Evolutionary conservation across 2,797 vertebrate species (phyloP).

Genomic region (Gambelia wislizenii): DNA sequence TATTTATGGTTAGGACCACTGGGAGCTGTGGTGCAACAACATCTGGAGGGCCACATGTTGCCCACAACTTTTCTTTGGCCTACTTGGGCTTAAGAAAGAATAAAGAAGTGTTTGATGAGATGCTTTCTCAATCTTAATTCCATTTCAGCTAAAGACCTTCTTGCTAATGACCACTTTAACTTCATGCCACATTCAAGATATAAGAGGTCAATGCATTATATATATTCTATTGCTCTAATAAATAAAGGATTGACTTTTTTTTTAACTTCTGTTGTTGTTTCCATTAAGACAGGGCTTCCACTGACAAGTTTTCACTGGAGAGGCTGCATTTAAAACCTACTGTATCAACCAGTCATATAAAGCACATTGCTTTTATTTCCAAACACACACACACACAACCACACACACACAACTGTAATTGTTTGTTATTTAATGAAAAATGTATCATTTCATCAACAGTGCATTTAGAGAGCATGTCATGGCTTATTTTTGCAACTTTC

Average conservation of each 20-base stretch:
- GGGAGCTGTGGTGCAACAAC: not conserved
- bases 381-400: conserved; percentile 32
- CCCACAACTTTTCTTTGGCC: not conserved
- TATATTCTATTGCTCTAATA: conserved; percentile 73
- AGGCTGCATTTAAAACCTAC: conserved; percentile 54
- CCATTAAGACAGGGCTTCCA: conserved; percentile 71
- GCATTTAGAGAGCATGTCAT: conserved; percentile 57
- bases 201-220: conserved; percentile 71
- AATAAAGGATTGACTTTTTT: conserved; percentile 77
- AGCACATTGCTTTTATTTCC: conserved; percentile 60
- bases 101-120: not conserved
- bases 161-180: conserved; percentile 58
- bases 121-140: not conserved
- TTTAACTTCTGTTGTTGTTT: conserved; percentile 64
- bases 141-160: conserved; percentile 65
- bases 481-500: conserved; percentile 36
- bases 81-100: not conserved
- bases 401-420: not conserved
- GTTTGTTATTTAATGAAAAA: conserved; percentile 62
- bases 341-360: conserved; percentile 60
- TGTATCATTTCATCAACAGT: conserved; percentile 56
- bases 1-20: not conserved
- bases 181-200: conserved; percentile 66
- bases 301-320: conserved; percentile 62
- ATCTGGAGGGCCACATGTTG: not conserved